Evolutionary conservation across 2,797 vertebrate species (phyloP).

Genomic region (Cheirogaleus major): DNA sequence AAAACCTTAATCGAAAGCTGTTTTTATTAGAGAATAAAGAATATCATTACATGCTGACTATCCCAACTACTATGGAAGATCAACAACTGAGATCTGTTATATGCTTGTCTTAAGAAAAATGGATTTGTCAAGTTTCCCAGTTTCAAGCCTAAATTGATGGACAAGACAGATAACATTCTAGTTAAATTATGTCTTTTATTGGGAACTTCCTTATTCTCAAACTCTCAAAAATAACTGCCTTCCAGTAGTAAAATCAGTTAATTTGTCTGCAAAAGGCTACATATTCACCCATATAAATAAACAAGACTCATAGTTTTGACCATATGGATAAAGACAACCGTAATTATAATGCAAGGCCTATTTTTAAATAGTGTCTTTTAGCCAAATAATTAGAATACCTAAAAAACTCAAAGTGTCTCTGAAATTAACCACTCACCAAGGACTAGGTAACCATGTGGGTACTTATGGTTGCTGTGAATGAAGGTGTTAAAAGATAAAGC

Average conservation of each 20-base stretch:
- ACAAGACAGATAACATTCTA: neutral
- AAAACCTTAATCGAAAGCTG: slow-evolving; percentile 15
- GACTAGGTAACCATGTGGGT: neutral
- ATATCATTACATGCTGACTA: neutral
- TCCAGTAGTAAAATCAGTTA: neutral
- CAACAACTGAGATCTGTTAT: neutral
- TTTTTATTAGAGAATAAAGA: slow-evolving; percentile 27
- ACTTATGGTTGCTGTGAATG: neutral
- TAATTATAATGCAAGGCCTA: neutral
- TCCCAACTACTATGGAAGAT: neutral
- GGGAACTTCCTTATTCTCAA: neutral
- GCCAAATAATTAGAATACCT: neutral
- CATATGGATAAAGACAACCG: neutral
- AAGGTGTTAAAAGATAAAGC: neutral
- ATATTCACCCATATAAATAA: slow-evolving; percentile 21
- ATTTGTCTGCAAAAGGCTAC: slow-evolving; percentile 15
- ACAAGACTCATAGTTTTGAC: neutral
- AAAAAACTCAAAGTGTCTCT: neutral
- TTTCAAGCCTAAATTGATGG: neutral
- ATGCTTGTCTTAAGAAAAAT: neutral
- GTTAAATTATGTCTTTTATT: neutral
- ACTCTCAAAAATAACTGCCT: neutral
- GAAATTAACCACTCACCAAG: slow-evolving; percentile 35
- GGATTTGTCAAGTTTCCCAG: neutral
- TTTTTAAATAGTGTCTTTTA: slow-evolving; percentile 39